Evolutionary conservation across 2,797 vertebrate species (phyloP), one percentile per base, ranked within the genome.

Genomic region (Xyrichtys novacula): DNA sequence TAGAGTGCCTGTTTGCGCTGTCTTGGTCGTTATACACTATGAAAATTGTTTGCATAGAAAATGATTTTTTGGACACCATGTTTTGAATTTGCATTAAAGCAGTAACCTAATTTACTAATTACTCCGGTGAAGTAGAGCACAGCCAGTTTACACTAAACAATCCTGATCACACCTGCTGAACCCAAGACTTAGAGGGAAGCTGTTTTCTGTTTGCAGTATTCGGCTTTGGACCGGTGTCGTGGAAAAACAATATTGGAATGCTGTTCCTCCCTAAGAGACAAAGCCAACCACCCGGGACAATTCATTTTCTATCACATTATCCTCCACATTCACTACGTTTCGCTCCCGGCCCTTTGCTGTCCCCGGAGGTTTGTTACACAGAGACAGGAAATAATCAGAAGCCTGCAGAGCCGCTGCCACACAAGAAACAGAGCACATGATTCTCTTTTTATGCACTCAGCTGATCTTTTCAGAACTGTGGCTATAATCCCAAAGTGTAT

Each of bases 401-500:
- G 42, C 48, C 49, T 54, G 50, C 67, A 47, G 50, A 55, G 50
- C 57, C 56, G 58, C 70, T 26, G 58, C 56, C 54, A 59, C 54
- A 72, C 17, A 53, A 47, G 47, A 57, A 72, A 61, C 36, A n/a
- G 3, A 5, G 32, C 75, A 67, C 11, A 42, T n/a, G 36, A 54
- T 63, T 67, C 55, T 54, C 39, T 74, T 72, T 56, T 31, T 56
- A 44, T 74, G 42, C 71, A 77, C 64, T 58, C 16, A 11, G 61
- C 49, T 70, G 60, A 78, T 81, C 55, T 74, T 69, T 63, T 69
- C 32, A 40, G 26, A 68, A 64, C 4, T 20, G 34, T 64, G 58
- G 42, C 53, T 80, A 60, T 71, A 81, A 74, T 83, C 71, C 81
- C 77, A 70, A 25, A 48, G 77, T 73, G 70, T 38, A 70, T 70